phyloP scores from a whole-genome alignment of 2,113 vertebrate species.

The Trochalopteron elliotii region DNA sequence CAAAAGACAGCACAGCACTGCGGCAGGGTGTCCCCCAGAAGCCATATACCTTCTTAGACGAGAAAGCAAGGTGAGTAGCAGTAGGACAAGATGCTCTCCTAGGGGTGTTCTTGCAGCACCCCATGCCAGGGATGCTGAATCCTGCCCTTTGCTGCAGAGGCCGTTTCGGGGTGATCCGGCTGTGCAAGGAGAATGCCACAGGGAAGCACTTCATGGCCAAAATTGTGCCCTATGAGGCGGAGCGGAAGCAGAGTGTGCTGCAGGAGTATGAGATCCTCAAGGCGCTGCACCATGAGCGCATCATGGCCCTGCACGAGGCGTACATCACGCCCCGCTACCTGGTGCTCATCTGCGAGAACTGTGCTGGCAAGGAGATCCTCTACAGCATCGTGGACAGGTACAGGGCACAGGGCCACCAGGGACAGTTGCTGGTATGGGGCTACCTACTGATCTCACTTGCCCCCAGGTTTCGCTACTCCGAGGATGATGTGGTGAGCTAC shows the following conservation, averaged over 20 bases:
- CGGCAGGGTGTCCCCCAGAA: constrained; percentile 94
- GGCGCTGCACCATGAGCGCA: constrained; percentile 88
- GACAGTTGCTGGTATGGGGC: fast-evolving
- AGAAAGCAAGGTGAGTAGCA: constrained; percentile 88
- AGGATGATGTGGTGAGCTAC: constrained; percentile 93
- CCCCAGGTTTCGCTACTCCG: constrained; percentile 92
- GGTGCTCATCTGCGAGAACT: constrained; percentile 94
- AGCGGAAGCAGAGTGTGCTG: constrained; percentile 86
- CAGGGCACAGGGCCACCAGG: fast-evolving
- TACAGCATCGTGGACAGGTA: constrained; percentile 95
- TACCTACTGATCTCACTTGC: not conserved
- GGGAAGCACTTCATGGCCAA: constrained; percentile 95
- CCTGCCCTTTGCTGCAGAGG: constrained; percentile 72
- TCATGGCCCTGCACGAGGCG: constrained; percentile 94
- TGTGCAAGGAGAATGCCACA: constrained; percentile 93
- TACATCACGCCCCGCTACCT: constrained; percentile 98
- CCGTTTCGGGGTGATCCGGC: constrained; percentile 91
- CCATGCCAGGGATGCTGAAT: not conserved
- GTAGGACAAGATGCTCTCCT: not conserved
- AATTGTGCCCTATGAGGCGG: constrained; percentile 91
- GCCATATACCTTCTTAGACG: constrained; percentile 97
- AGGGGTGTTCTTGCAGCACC: not conserved
- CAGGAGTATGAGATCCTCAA: constrained; percentile 97
- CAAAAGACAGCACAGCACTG: constrained; percentile 75
- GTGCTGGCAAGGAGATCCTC: constrained; percentile 91